Conservation (phyloP, 2,888 invertebrate species). For the Drosophila aldrichi region DNA sequence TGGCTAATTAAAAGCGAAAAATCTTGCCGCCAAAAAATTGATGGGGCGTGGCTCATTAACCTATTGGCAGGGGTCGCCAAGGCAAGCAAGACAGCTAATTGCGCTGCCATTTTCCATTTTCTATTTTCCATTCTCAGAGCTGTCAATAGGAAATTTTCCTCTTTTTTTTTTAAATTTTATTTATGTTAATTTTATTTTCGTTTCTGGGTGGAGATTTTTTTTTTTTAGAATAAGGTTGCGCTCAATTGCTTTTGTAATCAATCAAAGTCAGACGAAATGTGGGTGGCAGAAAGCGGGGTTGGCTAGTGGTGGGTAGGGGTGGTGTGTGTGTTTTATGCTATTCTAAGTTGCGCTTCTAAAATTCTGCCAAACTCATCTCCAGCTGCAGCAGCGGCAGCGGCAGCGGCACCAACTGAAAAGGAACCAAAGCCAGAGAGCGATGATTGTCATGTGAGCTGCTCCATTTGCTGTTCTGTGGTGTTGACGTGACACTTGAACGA, state of each 20-base stretch:
- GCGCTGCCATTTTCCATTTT: slow-evolving; percentile 26
- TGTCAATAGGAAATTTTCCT: slow-evolving; percentile 63
- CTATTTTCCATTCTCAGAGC: slow-evolving; percentile 37
- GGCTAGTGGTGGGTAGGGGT: neutral
- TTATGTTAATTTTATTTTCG: slow-evolving; percentile 70
- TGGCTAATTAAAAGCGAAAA: slow-evolving; percentile 66
- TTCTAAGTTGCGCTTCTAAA: slow-evolving; percentile 29
- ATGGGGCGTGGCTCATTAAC: slow-evolving; percentile 58
- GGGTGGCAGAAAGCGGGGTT: neutral
- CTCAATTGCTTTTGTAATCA: slow-evolving; percentile 78
- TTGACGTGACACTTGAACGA: slow-evolving; percentile 79
- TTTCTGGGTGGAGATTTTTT: slow-evolving; percentile 26
- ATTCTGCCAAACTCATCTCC: slow-evolving; percentile 32
- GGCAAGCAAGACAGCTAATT: slow-evolving; percentile 57
- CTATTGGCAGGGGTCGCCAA: slow-evolving; percentile 28
- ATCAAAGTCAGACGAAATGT: slow-evolving; percentile 58
- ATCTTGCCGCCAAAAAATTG: slow-evolving; percentile 42
- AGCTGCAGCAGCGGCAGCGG: slow-evolving; percentile 4
- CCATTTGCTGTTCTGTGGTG: slow-evolving; percentile 56
- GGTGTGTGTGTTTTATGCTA: neutral
- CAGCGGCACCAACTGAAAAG: slow-evolving; percentile 3
- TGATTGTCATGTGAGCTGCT: slow-evolving; percentile 54
- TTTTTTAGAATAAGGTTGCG: slow-evolving; percentile 43
- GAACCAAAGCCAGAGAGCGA: slow-evolving; percentile 28
- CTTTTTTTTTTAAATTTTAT: slow-evolving; percentile 27